Base-by-base conservation (phyloP, 2,888 invertebrate genomes). In the Phalangium opilio region DNA sequence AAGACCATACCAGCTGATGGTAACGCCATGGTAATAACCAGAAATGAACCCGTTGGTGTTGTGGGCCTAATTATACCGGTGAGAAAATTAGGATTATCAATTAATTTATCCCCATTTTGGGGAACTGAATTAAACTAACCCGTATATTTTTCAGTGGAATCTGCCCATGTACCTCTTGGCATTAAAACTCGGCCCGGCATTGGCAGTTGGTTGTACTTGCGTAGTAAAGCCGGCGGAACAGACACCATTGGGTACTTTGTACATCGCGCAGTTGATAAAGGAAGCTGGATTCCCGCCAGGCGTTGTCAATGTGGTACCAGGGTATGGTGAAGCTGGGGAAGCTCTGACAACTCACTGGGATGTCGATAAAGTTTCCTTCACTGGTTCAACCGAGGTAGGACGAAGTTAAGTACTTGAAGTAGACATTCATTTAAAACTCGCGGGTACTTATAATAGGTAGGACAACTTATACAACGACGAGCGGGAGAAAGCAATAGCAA, bases 41-140 rank as follows among this genome's bases (percentile, higher is more conserved):
- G 47, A 21, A 17, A 39, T 54, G 90, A 91, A 63, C 90, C 90
- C 0, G 83, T 90, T n/a, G 91, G 90, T 11, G 85, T 91, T 89
- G 87, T 66, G 90, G 83, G 2, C 87, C 87, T 69, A 56, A 75
- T 71, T 51, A 67, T 70, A 44, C 70, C 70, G 20, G 64, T 39
- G 15, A 39, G 38, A 10, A 7, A 4, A 27, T 27, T 27, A 27
- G 27, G 27, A 7, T 27, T 27, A 27, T 36, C 14, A 36, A 14
- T 36, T 14, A 5, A 7, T 11, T 33, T 33, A 11, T 33, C 8
- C 34, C 11, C 34, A 33, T 33, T 33, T 33, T 33, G 10, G 11
- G 11, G 10, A 33, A 8, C n/a, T 34, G n/a, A 34, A 34, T 34
- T 11, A 2, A 34, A 34, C 2, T 12, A 34, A 11, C n/a, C 11